Evolutionary conservation across 1,140 invertebrate species (phyloP).

Genomic region (Choristoneura fumiferana): DNA sequence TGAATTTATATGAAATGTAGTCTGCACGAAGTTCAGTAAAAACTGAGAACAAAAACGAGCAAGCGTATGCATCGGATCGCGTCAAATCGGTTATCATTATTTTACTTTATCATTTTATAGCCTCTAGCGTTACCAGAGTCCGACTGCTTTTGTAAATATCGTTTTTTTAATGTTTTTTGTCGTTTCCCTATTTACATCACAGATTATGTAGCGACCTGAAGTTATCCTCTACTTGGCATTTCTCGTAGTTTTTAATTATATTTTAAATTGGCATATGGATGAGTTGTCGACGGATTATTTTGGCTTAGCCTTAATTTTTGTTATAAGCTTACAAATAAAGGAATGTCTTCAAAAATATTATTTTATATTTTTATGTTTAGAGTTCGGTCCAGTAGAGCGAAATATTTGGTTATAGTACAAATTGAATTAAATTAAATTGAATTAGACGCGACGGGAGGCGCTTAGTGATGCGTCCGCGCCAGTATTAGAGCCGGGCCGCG

Average conservation of each 20-base stretch:
- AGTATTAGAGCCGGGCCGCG: conserved; percentile 27
- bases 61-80: conserved; percentile 2
- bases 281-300: conserved; percentile 50
- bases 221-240: conserved; percentile 47
- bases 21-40: neutral
- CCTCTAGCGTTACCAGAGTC: conserved; percentile 45
- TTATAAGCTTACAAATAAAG: conserved; percentile 34
- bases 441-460: too few relatives aligned
- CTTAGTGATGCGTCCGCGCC: conserved; percentile 32
- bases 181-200: conserved; percentile 45
- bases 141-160: conserved; percentile 57
- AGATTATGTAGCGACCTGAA: conserved; percentile 32
- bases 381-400: conserved; percentile 32
- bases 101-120: conserved; percentile 4
- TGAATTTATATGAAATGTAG: conserved; percentile 8
- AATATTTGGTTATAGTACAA: conserved; percentile 73
- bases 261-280: conserved; percentile 56
- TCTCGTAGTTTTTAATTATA: conserved; percentile 44
- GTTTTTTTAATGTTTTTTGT: conserved; percentile 35
- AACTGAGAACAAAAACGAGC: conserved; percentile 3
- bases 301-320: conserved; percentile 53
- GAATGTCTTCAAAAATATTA: conserved; percentile 18
- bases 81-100: conserved; percentile 1
- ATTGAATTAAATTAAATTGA: conserved; percentile 50
- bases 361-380: conserved; percentile 11